A percentile compares a stretch with the other conserved stretches of the same genome.
Evolutionary conservation across 2,888 invertebrate species (phyloP).

Genomic region (Drosophila conformis): DNA sequence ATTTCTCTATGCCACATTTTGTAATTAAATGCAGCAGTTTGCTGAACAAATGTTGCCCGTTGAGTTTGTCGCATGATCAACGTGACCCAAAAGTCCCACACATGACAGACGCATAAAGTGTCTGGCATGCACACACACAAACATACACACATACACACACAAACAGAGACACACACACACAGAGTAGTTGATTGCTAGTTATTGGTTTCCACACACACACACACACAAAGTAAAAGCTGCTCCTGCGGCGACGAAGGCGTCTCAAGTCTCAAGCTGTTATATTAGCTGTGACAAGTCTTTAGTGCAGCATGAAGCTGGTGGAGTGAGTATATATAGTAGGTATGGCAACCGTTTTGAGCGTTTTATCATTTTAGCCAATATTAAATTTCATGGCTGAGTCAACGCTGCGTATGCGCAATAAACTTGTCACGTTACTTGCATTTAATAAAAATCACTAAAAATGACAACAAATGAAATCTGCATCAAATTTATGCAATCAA

Average conservation of each 20-base stretch:
- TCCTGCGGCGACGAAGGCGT: constrained; percentile 26
- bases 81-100: constrained; percentile 64
- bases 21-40: constrained; percentile 72
- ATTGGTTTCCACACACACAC: constrained; percentile 55
- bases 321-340: not conserved
- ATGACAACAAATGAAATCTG: constrained; percentile 76
- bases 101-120: constrained; percentile 70
- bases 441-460: constrained; percentile 78
- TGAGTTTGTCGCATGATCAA: constrained; percentile 65
- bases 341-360: constrained; percentile 48
- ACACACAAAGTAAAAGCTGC: constrained; percentile 20
- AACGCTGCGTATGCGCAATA: constrained; percentile 75
- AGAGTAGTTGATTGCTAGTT: constrained; percentile 75
- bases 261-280: constrained; percentile 73
- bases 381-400: constrained; percentile 59
- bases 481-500: constrained; percentile 79
- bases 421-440: constrained; percentile 74
- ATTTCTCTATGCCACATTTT: constrained; percentile 44
- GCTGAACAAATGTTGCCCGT: constrained; percentile 63
- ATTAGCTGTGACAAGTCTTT: constrained; percentile 69
- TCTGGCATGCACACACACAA: constrained; percentile 32
- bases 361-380: constrained; percentile 51
- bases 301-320: not conserved
- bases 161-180: constrained; percentile 1
- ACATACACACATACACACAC: constrained; percentile 6